Percentiles rank a stretch among this genome's conserved stretches.
Evolutionary conservation across 1,140 invertebrate species (phyloP).

Genomic region (Bombus consobrinus): DNA sequence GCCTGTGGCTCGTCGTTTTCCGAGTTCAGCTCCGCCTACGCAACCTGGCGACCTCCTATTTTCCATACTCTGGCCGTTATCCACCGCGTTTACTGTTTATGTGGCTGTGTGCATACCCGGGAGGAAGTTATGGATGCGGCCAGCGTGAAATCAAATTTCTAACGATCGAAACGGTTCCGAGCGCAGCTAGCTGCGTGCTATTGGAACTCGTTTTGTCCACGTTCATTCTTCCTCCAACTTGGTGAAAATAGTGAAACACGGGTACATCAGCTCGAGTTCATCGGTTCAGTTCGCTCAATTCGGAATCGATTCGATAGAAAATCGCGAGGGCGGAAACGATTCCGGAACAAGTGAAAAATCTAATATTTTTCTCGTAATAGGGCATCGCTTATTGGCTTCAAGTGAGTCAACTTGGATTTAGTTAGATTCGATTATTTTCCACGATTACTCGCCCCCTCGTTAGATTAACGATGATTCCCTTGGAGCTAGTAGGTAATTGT

Average conservation of each 20-base stretch:
- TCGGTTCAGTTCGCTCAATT: slow-evolving; percentile 44
- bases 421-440: slow-evolving; percentile 30
- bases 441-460: slow-evolving; percentile 1
- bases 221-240: neutral
- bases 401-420: neutral
- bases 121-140: slow-evolving; percentile 74
- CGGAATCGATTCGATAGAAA: neutral
- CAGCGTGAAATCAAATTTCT: slow-evolving; percentile 80
- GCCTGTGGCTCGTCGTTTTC: slow-evolving; percentile 18
- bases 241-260: slow-evolving; percentile 49
- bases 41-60: slow-evolving; percentile 20
- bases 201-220: neutral
- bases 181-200: slow-evolving; percentile 8
- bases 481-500: neutral
- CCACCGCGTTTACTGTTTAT: slow-evolving; percentile 41
- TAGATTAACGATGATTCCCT: slow-evolving; percentile 5
- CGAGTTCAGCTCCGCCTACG: neutral
- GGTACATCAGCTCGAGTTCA: neutral
- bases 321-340: slow-evolving; percentile 38
- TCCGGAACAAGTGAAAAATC: neutral
- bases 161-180: slow-evolving; percentile 70
- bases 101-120: slow-evolving; percentile 54
- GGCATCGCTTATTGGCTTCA: neutral
- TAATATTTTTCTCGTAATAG: neutral
- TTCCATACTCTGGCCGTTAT: slow-evolving; percentile 38